Percentiles rank a stretch among this genome's conserved stretches.
phyloP scores from a whole-genome alignment of 2,797 vertebrate genomes.

The Valencia hispanica region DNA sequence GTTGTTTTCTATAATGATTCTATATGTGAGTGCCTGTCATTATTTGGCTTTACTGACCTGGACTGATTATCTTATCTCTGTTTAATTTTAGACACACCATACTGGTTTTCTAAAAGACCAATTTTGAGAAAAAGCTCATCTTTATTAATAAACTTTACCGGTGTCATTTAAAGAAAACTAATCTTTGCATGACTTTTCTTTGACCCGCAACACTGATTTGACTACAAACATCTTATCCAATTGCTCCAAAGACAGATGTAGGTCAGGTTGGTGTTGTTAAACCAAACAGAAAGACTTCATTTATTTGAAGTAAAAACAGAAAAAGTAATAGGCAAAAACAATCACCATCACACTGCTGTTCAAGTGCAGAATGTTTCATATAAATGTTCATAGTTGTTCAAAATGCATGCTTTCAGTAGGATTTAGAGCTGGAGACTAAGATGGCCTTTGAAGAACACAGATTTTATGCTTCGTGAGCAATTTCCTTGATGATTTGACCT shows the following conservation, averaged over 20 bases:
- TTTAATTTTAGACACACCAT: neutral
- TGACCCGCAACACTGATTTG: slow-evolving; percentile 29
- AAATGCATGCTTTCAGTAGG: no score
- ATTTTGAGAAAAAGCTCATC: neutral
- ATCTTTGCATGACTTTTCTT: slow-evolving; percentile 12
- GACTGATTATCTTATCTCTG: slow-evolving; percentile 6
- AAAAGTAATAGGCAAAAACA: slow-evolving; percentile 10
- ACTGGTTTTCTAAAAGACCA: neutral
- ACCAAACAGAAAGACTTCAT: slow-evolving; percentile 57
- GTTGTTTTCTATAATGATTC: neutral
- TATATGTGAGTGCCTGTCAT: slow-evolving; percentile 13
- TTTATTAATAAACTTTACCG: neutral
- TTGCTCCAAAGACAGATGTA: slow-evolving; percentile 25
- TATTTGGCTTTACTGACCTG: slow-evolving; percentile 16
- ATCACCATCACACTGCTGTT: slow-evolving; percentile 65
- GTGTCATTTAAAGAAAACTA: neutral
- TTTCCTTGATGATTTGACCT: no score
- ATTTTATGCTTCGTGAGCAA: no score
- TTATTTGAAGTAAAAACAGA: slow-evolving; percentile 67
- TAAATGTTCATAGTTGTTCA: no score
- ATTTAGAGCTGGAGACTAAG: no score
- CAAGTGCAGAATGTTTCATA: no score
- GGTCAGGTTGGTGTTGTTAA: slow-evolving; percentile 62
- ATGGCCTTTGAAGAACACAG: no score
- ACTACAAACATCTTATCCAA: slow-evolving; percentile 32